phyloP scores from a whole-genome alignment of 2,888 invertebrate species.

The Seladonia tumulorum region DNA sequence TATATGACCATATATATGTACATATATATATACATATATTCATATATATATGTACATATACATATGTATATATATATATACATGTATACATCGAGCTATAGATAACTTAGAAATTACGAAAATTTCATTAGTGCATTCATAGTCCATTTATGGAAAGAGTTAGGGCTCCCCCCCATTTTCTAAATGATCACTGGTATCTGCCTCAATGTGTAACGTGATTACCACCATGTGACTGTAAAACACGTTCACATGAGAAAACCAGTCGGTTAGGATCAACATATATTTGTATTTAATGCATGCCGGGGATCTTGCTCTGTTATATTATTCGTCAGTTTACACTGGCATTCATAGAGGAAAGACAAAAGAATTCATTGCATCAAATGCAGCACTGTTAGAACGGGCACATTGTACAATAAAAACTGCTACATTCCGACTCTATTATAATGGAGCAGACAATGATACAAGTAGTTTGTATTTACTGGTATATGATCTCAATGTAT shows the following conservation, averaged over 20 bases:
- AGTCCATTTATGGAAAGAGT: slow-evolving; percentile 42
- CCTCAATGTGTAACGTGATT: slow-evolving; percentile 15
- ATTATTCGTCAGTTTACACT: slow-evolving; percentile 14
- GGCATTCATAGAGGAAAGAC: background rate
- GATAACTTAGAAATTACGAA: slow-evolving; percentile 75
- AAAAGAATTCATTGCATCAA: background rate
- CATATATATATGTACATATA: background rate
- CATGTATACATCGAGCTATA: slow-evolving; percentile 70
- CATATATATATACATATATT: background rate
- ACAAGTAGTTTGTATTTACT: background rate
- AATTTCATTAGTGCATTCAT: slow-evolving; percentile 63
- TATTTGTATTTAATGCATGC: slow-evolving; percentile 28
- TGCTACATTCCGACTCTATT: slow-evolving; percentile 1
- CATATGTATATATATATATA: slow-evolving; percentile 24
- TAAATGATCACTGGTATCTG: slow-evolving; percentile 27
- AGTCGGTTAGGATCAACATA: slow-evolving; percentile 39
- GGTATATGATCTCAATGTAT: background rate
- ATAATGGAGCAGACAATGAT: background rate
- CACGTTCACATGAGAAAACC: slow-evolving; percentile 41
- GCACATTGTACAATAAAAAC: background rate
- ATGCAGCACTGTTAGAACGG: background rate
- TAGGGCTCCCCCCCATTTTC: slow-evolving; percentile 30
- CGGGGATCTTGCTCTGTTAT: slow-evolving; percentile 27
- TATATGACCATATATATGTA: background rate
- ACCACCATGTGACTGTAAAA: slow-evolving; percentile 36